Conservation (phyloP, 2,888 invertebrate genomes). For the Caenorhabditis uteleia region DNA sequence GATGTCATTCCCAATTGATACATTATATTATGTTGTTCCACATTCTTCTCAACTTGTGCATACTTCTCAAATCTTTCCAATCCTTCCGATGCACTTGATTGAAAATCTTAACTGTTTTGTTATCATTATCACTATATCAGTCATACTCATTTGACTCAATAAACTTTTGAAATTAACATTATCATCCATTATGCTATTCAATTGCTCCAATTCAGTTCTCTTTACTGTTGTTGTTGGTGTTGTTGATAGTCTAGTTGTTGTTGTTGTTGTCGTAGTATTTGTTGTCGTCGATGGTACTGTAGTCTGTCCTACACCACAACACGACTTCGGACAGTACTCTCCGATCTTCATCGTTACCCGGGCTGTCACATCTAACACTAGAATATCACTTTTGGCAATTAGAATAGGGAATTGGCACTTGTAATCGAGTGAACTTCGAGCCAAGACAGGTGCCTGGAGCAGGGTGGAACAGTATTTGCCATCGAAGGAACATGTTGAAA, state of each 20-base stretch:
- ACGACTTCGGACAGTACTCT: slow-evolving; percentile 20
- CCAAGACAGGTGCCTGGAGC: slow-evolving; percentile 1
- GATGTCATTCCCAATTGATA: slow-evolving; percentile 19
- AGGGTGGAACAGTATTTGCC: slow-evolving; percentile 20
- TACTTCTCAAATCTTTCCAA: slow-evolving; percentile 31
- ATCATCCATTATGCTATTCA: slow-evolving; percentile 21
- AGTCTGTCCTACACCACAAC: slow-evolving; percentile 13
- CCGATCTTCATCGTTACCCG: slow-evolving; percentile 19
- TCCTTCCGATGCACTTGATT: slow-evolving; percentile 14
- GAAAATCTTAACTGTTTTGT: slow-evolving; percentile 15
- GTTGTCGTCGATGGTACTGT: slow-evolving; percentile 7
- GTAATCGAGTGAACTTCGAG: slow-evolving; percentile 12
- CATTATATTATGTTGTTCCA: slow-evolving; percentile 35
- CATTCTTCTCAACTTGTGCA: slow-evolving; percentile 15
- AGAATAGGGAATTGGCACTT: slow-evolving; percentile 25
- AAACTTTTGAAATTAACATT: slow-evolving; percentile 29
- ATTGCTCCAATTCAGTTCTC: slow-evolving; percentile 9
- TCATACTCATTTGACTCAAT: slow-evolving; percentile 24
- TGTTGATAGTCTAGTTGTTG: not conserved
- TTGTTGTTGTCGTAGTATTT: slow-evolving; percentile 3
- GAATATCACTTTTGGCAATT: slow-evolving; percentile 10
- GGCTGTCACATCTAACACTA: slow-evolving; percentile 12
- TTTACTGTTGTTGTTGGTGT: slow-evolving; percentile 16
- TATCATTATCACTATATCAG: no score
- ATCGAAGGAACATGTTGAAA: slow-evolving; percentile 5